A percentile compares a stretch with the other conserved stretches of the same genome.
These are phyloP conservation scores for Conomelus anceps DNA, from an alignment of 2,888 invertebrate genomes.

Conservation along the genomic window DNA sequence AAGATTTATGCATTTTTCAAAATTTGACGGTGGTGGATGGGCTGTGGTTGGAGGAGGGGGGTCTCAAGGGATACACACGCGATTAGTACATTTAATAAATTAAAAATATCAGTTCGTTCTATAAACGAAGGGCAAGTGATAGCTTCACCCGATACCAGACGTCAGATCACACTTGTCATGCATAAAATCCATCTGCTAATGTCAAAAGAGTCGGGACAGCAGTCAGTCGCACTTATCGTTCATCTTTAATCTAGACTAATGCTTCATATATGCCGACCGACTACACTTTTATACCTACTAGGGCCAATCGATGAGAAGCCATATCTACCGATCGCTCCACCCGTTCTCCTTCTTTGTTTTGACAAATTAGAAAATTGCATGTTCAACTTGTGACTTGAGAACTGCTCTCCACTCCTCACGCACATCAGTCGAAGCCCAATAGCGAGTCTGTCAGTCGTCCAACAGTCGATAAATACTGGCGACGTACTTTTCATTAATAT, in stretches of 20 bases:
- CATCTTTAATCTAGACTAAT: conserved; percentile 24
- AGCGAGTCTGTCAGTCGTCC: not conserved
- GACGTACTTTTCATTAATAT: not conserved
- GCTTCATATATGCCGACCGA: not conserved
- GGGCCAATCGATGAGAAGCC: conserved; percentile 3
- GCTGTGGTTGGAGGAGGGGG: not conserved
- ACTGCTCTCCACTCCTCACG: not conserved
- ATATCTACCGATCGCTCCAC: conserved; percentile 23
- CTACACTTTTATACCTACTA: not conserved
- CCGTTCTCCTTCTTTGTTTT: conserved; percentile 22
- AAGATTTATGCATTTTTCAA: no score
- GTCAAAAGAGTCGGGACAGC: not conserved
- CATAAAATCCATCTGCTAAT: not conserved
- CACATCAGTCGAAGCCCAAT: not conserved
- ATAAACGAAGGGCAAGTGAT: not conserved
- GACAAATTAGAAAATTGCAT: conserved; percentile 29
- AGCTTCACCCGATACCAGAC: not conserved
- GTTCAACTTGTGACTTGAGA: conserved; percentile 3
- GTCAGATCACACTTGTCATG: conserved; percentile 9
- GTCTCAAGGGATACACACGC: not conserved
- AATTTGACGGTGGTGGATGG: not conserved
- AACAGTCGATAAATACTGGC: not conserved
- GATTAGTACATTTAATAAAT: not conserved
- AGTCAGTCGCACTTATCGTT: conserved; percentile 4
- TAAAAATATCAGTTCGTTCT: not conserved